Conservation (phyloP, 2,888 invertebrate species). For the Drosophila hamatofila region DNA sequence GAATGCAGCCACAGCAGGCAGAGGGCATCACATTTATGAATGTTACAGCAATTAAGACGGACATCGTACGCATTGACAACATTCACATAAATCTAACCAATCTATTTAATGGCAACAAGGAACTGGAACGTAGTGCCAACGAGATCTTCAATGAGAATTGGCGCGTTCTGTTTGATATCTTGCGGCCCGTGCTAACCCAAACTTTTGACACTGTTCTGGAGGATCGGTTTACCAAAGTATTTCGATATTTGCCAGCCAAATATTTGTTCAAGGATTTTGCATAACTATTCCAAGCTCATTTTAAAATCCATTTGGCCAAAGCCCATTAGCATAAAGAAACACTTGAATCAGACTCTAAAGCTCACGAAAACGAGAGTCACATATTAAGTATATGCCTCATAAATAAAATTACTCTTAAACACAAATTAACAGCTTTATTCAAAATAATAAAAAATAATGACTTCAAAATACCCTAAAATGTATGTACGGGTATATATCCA, state of each 20-base stretch:
- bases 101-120: slow-evolving; percentile 86
- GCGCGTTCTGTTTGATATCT: slow-evolving; percentile 88
- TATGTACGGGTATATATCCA: background rate
- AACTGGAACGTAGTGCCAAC: slow-evolving; percentile 88
- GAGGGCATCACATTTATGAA: slow-evolving; percentile 86
- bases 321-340: slow-evolving; percentile 11
- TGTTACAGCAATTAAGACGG: slow-evolving; percentile 88
- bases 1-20: slow-evolving; percentile 36
- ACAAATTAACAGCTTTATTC: slow-evolving; percentile 4
- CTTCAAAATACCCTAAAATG: background rate
- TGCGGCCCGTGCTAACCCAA: slow-evolving; percentile 88
- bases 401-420: slow-evolving; percentile 12
- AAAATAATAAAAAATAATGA: background rate
- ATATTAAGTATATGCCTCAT: slow-evolving; percentile 18
- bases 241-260: slow-evolving; percentile 89
- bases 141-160: slow-evolving; percentile 90
- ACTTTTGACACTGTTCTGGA: slow-evolving; percentile 89
- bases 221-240: slow-evolving; percentile 88
- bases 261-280: slow-evolving; percentile 88
- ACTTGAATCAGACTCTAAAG: background rate
- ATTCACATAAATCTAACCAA: slow-evolving; percentile 88
- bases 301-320: background rate
- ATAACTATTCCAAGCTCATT: slow-evolving; percentile 6
- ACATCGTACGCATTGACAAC: slow-evolving; percentile 87
- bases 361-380: slow-evolving; percentile 1